Evolutionary conservation across 2,113 vertebrate genomes (phyloP), one percentile per base, ranked within the genome.

Genomic region (Notarius lentiginosus): DNA sequence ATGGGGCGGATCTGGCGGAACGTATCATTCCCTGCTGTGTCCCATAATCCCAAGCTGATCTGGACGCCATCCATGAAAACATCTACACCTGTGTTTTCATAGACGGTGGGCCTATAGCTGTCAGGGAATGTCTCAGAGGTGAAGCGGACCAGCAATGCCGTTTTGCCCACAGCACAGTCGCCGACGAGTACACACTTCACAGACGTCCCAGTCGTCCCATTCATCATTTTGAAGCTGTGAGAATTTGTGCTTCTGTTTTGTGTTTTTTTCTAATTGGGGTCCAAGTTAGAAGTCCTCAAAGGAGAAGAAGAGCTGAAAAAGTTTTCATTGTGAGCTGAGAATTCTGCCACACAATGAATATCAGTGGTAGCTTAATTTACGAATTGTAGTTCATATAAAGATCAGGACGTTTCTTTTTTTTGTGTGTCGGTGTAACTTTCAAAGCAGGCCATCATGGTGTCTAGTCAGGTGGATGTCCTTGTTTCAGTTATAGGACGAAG

Each of bases 61-160:
- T 97, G 97, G 60, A 95, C 91, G 1, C 97, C 98, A 0, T 99
- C 98, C 97, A 99, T 97, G 94, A 96, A 98, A 63, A 99, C 97
- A 0, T 99, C 97, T 55, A 99, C 97, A 0, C 98, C 98, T 0
- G 97, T 98, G 88, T 98, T 99, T 82, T 99, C 97, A 7, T 98
- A 99, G n/a, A 99, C 97, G 0, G 98, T 99, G 63, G 98, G 97
- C 92, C 93, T 97, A 90, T 99, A 99, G 77, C 92, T 84, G 24
- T 99, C 98, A 0, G 97, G 98, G 89, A 98, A 99, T 10, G 97
- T 98, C 93, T 99, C 98, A 0, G 98, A 98, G 66, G 97, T 98
- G 92, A 99, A 99, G 86, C 98, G 97, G 47, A 99, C 96, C 92
- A 99, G 88, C 30, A 99, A 93, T 0, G 98, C 96, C 0, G 98